Percentiles rank a stretch among this genome's conserved stretches.
Conservation (phyloP, 1,140 invertebrate species). For the Spodoptera frugiperda region DNA sequence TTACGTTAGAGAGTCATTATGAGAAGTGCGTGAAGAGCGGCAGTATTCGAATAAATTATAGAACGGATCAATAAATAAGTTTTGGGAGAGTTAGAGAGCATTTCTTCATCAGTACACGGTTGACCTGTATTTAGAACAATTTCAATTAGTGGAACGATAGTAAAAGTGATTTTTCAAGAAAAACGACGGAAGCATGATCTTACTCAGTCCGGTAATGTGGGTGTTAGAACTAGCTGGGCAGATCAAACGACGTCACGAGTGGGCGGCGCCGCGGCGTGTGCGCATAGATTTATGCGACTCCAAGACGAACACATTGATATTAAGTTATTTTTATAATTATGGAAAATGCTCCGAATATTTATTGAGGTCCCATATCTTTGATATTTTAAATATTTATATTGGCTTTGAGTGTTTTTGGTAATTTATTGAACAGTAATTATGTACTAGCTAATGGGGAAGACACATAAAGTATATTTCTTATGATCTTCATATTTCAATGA, state of each 20-base stretch:
- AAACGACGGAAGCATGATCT: slow-evolving; percentile 37
- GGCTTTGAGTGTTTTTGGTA: neutral
- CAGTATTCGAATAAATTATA: slow-evolving; percentile 23
- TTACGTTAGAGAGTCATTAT: neutral
- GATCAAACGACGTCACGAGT: slow-evolving; percentile 35
- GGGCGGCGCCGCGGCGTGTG: slow-evolving; percentile 34
- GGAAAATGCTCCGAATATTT: slow-evolving; percentile 19
- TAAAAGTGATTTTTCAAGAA: slow-evolving; percentile 44
- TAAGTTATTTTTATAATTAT: slow-evolving; percentile 36
- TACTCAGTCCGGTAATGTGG: slow-evolving; percentile 9
- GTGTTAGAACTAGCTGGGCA: slow-evolving; percentile 34
- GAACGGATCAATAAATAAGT: slow-evolving; percentile 13
- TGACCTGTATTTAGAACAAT: slow-evolving; percentile 28
- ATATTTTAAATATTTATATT: slow-evolving; percentile 26
- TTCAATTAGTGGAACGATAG: slow-evolving; percentile 41
- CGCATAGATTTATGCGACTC: slow-evolving; percentile 37
- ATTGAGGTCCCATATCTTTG: slow-evolving; percentile 16
- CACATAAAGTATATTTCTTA: slow-evolving; percentile 16
- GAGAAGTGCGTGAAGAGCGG: slow-evolving; percentile 1
- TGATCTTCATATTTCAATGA: neutral
- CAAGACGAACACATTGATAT: slow-evolving; percentile 13
- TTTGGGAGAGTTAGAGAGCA: neutral
- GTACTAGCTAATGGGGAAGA: slow-evolving; percentile 11
- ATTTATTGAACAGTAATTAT: slow-evolving; percentile 38
- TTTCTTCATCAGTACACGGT: slow-evolving; percentile 17